phyloP scores from a whole-genome alignment of 2,113 vertebrate genomes.

The Chamaea fasciata region DNA sequence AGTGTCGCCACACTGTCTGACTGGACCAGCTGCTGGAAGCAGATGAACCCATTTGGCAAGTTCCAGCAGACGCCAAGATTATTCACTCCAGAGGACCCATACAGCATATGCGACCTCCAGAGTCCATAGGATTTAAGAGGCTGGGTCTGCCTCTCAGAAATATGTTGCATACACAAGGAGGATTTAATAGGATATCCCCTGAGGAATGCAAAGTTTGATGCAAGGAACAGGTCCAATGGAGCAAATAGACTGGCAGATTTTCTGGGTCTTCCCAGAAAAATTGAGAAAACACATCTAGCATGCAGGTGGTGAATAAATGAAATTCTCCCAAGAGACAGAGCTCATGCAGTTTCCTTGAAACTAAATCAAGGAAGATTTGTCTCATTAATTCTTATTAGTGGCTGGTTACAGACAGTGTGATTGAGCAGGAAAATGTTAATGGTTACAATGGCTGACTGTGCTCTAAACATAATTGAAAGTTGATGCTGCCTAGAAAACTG shows the following conservation, averaged over 20 bases:
- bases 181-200: background rate
- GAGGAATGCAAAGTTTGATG: background rate
- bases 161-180: background rate
- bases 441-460: background rate
- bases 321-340: background rate
- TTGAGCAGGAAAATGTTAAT: background rate
- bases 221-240: background rate
- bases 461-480: background rate
- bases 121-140: background rate
- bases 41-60: background rate
- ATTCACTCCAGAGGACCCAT: background rate
- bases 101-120: background rate
- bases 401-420: background rate
- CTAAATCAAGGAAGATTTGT: background rate
- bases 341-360: background rate
- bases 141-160: background rate
- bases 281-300: background rate
- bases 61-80: background rate
- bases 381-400: background rate
- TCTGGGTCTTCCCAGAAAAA: background rate
- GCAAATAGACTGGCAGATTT: background rate
- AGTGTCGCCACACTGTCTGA: accelerated
- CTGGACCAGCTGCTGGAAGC: background rate
- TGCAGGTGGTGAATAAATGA: background rate
- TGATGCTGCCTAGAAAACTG: background rate